phyloP scores from a whole-genome alignment of 2,113 vertebrate genomes.

The Odobenus rosmarus region DNA sequence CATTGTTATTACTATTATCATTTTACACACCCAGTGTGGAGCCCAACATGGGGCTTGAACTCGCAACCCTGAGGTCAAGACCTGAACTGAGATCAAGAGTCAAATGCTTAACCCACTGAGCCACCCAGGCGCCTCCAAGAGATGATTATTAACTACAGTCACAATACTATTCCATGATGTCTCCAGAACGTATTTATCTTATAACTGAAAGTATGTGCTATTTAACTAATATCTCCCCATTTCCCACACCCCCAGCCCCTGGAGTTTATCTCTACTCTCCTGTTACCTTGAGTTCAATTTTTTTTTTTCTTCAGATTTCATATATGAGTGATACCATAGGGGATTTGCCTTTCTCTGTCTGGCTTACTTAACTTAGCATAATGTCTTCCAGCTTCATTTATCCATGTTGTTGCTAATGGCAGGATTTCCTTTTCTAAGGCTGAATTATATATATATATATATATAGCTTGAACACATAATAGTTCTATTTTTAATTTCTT shows the following conservation, averaged over 20 bases:
- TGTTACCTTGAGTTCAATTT: background rate
- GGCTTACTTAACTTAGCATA: background rate
- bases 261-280: background rate
- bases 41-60: background rate
- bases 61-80: background rate
- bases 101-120: background rate
- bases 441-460: background rate
- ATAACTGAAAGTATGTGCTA: background rate
- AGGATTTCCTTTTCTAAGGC: background rate
- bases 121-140: background rate
- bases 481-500: background rate
- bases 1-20: background rate
- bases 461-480: too few species aligned
- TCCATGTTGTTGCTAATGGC: background rate
- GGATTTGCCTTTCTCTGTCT: background rate
- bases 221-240: background rate
- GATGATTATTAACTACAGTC: background rate
- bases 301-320: background rate
- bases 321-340: background rate
- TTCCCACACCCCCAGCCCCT: background rate
- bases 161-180: fast-evolving
- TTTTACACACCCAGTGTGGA: background rate
- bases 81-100: background rate
- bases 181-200: background rate
- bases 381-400: background rate